A percentile compares a stretch with the other conserved stretches of the same genome.
These are phyloP conservation scores for Agrypnus murinus DNA, from an alignment of 2,888 invertebrate species.

Conservation along the genomic window DNA sequence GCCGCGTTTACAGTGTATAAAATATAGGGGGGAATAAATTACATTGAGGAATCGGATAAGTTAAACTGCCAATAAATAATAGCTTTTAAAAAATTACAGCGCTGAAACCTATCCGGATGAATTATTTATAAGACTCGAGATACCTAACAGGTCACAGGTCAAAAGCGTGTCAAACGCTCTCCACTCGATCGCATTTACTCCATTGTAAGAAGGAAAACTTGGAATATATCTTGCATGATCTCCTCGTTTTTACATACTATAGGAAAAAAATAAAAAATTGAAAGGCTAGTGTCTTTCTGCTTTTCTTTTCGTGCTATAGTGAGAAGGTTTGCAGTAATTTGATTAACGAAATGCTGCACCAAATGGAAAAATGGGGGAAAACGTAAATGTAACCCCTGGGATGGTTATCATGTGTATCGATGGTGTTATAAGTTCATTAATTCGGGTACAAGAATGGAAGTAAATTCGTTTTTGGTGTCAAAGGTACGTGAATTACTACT, in stretches of 20 bases:
- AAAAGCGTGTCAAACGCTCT: slow-evolving; percentile 36
- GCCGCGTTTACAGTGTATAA: slow-evolving; percentile 67
- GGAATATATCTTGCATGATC: not conserved
- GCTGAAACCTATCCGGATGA: slow-evolving; percentile 59
- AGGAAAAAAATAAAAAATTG: slow-evolving; percentile 12
- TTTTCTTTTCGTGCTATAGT: too few relatives aligned
- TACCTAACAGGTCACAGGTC: slow-evolving; percentile 42
- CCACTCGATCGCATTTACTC: slow-evolving; percentile 7
- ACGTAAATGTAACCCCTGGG: not conserved
- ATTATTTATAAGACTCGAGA: slow-evolving; percentile 60
- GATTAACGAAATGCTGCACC: slow-evolving; percentile 3
- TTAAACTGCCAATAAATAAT: slow-evolving; percentile 68
- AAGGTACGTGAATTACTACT: slow-evolving; percentile 9
- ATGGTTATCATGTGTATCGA: slow-evolving; percentile 1
- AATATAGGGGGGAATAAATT: slow-evolving; percentile 67
- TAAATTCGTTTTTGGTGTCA: slow-evolving; percentile 13
- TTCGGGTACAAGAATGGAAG: slow-evolving; percentile 9
- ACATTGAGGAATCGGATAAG: slow-evolving; percentile 64
- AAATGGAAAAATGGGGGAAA: not conserved
- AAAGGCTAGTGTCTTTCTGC: not conserved
- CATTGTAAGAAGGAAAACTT: slow-evolving; percentile 15
- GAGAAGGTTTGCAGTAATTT: too few relatives aligned
- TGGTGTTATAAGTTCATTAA: slow-evolving; percentile 30
- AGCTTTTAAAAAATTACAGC: slow-evolving; percentile 64
- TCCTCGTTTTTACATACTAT: too few relatives aligned